Base-by-base conservation (phyloP, 2,113 vertebrate genomes). In the Indicator maculatus region DNA sequence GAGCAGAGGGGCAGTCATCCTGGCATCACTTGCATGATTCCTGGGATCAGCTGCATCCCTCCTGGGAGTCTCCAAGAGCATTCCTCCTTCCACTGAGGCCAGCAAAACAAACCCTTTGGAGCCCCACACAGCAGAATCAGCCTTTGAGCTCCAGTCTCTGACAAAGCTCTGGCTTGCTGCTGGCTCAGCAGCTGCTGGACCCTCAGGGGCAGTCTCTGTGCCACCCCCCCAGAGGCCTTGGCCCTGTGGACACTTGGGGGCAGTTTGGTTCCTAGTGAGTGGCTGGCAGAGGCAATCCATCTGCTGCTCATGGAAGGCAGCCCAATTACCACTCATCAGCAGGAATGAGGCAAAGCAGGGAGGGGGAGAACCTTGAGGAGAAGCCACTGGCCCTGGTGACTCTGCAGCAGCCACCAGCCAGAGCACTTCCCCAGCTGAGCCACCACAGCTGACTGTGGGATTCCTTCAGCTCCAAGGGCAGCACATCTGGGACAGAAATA, bases 381-480 rank as follows among this genome's bases (percentile, higher is more conserved):
- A 75, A 76, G 36, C 44, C 3, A 0, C 39, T 47, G 82, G 84
- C 33, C 84, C 84, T 95, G 92, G 93, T 96, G 78, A 95, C 94
- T 96, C 92, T 89, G 74, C 67, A 95, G 83, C 90, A 95, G 85
- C 81, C 73, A 91, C 71, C 63, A 63, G 41, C 53, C 66, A 36
- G 36, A 1, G 27, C 7, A 11, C 39, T 67, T 77, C 86, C 92
- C 87, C 53, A 69, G 83, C 60, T 41, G 71, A 93, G 67, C 3
- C 17, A 60, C 44, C 96, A 93, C 76, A 95, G 96, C 93, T 96
- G 95, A 95, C 83, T 82, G 53, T 5, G 74, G 83, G 52, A 91
- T 88, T 91, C 23, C 5, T 56, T 20, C 15, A 90, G 71, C 26
- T 82, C 66, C 71, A 87, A 88, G 73, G 65, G 80, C 86, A 94